Evolutionary conservation across 2,888 invertebrate species (phyloP), one percentile per base, ranked within the genome.

Genomic region (Sabellastarte sp.): DNA sequence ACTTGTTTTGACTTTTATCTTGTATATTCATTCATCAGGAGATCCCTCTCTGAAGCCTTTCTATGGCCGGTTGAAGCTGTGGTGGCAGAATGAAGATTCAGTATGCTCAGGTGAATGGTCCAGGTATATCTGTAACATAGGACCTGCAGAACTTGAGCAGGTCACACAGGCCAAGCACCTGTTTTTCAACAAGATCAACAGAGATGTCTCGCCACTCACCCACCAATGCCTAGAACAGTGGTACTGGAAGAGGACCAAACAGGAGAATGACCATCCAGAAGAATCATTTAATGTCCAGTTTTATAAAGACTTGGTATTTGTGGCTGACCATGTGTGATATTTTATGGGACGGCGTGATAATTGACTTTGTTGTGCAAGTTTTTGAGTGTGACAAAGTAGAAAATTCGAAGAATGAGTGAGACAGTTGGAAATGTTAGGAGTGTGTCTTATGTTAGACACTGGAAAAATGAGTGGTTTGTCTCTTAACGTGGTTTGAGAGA

Each of bases 111-210:
- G 80, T 2, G 71, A 69, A 55, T 74, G 72, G 65, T 73, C 76
- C 0, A 73, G 75, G 4, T 75, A 74, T 20, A 73, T 81, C 2
- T 81, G 81, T 57, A 72, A 79, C 1, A 76, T 77, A 61, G 80
- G 80, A 3, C 68, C 76, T 0, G 74, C 73, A 3, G 81, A 81
- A 62, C 67, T 81, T 0, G 60, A 63, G 1, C 59, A 65, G 33
- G 65, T 80, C 2, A 60, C 66, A 0, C 61, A 67, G 2, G 65
- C 70, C 24, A 71, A 69, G 28, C 72, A 76, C 53, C 63, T 80
- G 26, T 81, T 81, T 66, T 76, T 74, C 2, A 80, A 81, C 61
- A 81, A 81, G 63, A 74, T 81, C 60, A 68, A 76, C 51, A n/a
- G 65, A 3, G 71, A 75, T 41, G 70, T 68, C 50, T 76, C 78